phyloP scores from a whole-genome alignment of 2,797 vertebrate genomes.

The Lithobates sylvaticus region DNA sequence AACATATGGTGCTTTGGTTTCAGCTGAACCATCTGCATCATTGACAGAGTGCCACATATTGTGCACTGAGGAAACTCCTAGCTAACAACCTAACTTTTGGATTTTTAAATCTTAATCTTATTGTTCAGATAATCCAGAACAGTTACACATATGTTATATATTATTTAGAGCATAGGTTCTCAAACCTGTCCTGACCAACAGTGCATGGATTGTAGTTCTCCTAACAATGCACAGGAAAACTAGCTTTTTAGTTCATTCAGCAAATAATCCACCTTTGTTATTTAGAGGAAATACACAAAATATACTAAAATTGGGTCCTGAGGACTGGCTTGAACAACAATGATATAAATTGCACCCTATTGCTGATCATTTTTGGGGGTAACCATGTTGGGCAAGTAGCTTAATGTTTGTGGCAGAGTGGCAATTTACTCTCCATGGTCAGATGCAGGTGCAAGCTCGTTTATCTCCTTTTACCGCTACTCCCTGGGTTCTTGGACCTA shows the following conservation, averaged over 20 bases:
- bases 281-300: not conserved
- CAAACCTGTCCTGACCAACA: not conserved
- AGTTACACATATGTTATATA: slow-evolving; percentile 21
- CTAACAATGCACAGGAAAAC: not conserved
- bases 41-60: slow-evolving; percentile 18
- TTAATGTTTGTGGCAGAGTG: not conserved
- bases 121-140: slow-evolving; percentile 1
- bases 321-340: too few relatives aligned
- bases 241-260: not conserved
- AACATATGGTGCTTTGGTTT: slow-evolving; percentile 54
- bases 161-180: not conserved
- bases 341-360: not conserved
- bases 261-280: not conserved
- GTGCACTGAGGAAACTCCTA: not conserved
- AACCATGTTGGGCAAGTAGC: not conserved
- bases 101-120: slow-evolving; percentile 32
- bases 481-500: too few relatives aligned
- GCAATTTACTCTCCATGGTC: too few relatives aligned
- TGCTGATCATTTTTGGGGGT: not conserved
- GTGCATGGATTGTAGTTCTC: not conserved
- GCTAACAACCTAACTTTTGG: slow-evolving; percentile 42
- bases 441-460: too few relatives aligned
- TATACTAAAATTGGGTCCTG: not conserved
- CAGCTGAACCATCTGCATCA: slow-evolving; percentile 34
- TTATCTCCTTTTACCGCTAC: too few relatives aligned